These are phyloP conservation scores for Triplophysa dalaica DNA, from an alignment of 2,113 vertebrate species.

Conservation along the genomic window DNA sequence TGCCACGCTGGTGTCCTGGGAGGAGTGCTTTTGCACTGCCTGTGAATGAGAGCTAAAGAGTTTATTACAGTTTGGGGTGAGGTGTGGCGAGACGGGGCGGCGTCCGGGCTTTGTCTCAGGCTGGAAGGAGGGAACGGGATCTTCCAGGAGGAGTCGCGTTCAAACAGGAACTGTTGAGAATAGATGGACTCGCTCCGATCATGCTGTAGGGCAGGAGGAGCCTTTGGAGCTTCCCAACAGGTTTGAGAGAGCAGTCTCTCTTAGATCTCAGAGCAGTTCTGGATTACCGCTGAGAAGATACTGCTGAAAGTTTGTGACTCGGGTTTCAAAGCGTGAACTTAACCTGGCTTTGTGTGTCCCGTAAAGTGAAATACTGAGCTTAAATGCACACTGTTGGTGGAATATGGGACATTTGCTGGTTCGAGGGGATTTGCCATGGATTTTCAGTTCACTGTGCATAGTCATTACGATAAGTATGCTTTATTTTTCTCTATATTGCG, in stretches of 20 bases:
- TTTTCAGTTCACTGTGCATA: slow-evolving; percentile 63
- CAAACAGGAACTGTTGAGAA: slow-evolving; percentile 51
- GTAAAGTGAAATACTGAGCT: slow-evolving; percentile 61
- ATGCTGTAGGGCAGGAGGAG: slow-evolving; percentile 53
- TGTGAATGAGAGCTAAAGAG: slow-evolving; percentile 58
- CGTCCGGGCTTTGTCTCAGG: slow-evolving; percentile 74
- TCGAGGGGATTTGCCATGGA: slow-evolving; percentile 65
- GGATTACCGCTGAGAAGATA: slow-evolving; percentile 40
- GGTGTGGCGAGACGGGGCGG: slow-evolving; percentile 77
- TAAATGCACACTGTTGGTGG: slow-evolving; percentile 64
- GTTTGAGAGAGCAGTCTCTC: slow-evolving; percentile 43
- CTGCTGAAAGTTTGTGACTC: slow-evolving; percentile 6
- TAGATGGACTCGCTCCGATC: slow-evolving; percentile 31
- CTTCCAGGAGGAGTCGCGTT: slow-evolving; percentile 59
- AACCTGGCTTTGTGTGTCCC: slow-evolving; percentile 37
- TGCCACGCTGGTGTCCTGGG: slow-evolving; percentile 60
- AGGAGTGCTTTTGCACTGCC: slow-evolving; percentile 62
- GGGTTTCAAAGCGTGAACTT: slow-evolving; percentile 8
- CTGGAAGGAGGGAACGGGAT: slow-evolving; percentile 60
- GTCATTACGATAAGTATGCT: slow-evolving; percentile 76
- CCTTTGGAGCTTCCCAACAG: slow-evolving; percentile 26
- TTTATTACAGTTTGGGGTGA: slow-evolving; percentile 72
- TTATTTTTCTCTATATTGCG: slow-evolving; percentile 40
- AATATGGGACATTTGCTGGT: slow-evolving; percentile 77
- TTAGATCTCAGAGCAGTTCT: slow-evolving; percentile 47